Percentiles rank a stretch among this genome's conserved stretches.
Conservation (phyloP, 2,797 vertebrate genomes). For the Acanthurus lineatus region DNA sequence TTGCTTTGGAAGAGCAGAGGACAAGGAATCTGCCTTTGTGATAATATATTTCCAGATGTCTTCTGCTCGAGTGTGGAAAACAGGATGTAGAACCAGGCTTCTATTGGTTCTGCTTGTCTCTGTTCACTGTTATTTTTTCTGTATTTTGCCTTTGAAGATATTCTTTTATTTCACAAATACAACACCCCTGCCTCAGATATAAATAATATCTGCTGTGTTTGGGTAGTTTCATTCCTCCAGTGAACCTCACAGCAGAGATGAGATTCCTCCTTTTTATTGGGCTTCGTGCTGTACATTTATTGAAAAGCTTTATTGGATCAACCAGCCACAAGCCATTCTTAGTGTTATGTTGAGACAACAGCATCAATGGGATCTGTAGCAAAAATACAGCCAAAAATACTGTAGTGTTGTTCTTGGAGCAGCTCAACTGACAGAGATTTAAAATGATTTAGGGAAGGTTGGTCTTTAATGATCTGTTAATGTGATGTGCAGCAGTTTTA, state of each 20-base stretch:
- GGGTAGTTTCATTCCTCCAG: slow-evolving; percentile 53
- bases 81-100: slow-evolving; percentile 33
- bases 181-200: slow-evolving; percentile 40
- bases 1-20: slow-evolving; percentile 66
- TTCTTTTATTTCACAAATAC: slow-evolving; percentile 38
- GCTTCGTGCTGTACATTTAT: slow-evolving; percentile 39
- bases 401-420: not conserved
- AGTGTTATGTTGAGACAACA: not conserved
- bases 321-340: not conserved
- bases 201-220: slow-evolving; percentile 48
- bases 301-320: slow-evolving; percentile 57
- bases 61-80: slow-evolving; percentile 25
- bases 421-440: not conserved
- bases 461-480: not conserved
- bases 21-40: slow-evolving; percentile 63
- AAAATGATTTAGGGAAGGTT: not conserved
- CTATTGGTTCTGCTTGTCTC: slow-evolving; percentile 5
- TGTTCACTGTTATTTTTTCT: slow-evolving; percentile 25
- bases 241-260: slow-evolving; percentile 31
- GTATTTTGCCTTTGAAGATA: slow-evolving; percentile 30
- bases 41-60: slow-evolving; percentile 50
- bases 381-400: not conserved
- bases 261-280: slow-evolving; percentile 54
- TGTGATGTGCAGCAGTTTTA: not conserved
- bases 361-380: not conserved